A percentile compares a stretch with the other conserved stretches of the same genome.
phyloP scores from a whole-genome alignment of 2,888 invertebrate genomes.

The Furcula furcula region DNA sequence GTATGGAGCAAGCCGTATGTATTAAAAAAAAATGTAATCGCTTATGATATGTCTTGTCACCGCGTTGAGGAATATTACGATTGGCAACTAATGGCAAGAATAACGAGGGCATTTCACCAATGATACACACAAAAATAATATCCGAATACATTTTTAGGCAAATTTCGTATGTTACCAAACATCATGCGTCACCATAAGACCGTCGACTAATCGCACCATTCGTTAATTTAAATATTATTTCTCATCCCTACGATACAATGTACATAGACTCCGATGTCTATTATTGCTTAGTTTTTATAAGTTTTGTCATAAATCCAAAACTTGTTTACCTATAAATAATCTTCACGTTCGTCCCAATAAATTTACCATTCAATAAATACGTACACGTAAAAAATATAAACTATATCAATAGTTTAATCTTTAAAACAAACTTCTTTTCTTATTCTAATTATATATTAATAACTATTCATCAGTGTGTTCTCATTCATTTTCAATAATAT shows the following conservation, averaged over 20 bases:
- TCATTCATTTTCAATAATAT: slow-evolving; percentile 78
- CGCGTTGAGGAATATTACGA: slow-evolving; percentile 33
- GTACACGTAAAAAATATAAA: slow-evolving; percentile 82
- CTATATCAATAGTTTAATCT: slow-evolving; percentile 82
- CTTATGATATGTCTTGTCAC: slow-evolving; percentile 72
- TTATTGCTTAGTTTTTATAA: slow-evolving; percentile 80
- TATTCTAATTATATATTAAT: slow-evolving; percentile 80
- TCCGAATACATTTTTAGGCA: slow-evolving; percentile 71
- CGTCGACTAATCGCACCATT: slow-evolving; percentile 77
- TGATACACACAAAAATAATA: slow-evolving; percentile 63
- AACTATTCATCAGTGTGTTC: slow-evolving; percentile 80
- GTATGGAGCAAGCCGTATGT: no score
- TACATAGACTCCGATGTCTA: slow-evolving; percentile 77
- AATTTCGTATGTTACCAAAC: slow-evolving; percentile 60
- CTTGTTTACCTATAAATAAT: slow-evolving; percentile 77
- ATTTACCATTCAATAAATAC: slow-evolving; percentile 82
- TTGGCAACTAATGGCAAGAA: slow-evolving; percentile 62
- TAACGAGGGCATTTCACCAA: slow-evolving; percentile 59
- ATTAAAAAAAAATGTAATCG: slow-evolving; percentile 53
- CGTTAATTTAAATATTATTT: slow-evolving; percentile 57
- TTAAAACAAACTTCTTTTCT: slow-evolving; percentile 78
- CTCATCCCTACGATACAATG: slow-evolving; percentile 77
- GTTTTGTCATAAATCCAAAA: slow-evolving; percentile 75
- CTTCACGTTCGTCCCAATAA: slow-evolving; percentile 79
- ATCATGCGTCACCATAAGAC: slow-evolving; percentile 65